Conservation (phyloP, 2,113 vertebrate genomes). For the Herpetotheres cachinnans region DNA sequence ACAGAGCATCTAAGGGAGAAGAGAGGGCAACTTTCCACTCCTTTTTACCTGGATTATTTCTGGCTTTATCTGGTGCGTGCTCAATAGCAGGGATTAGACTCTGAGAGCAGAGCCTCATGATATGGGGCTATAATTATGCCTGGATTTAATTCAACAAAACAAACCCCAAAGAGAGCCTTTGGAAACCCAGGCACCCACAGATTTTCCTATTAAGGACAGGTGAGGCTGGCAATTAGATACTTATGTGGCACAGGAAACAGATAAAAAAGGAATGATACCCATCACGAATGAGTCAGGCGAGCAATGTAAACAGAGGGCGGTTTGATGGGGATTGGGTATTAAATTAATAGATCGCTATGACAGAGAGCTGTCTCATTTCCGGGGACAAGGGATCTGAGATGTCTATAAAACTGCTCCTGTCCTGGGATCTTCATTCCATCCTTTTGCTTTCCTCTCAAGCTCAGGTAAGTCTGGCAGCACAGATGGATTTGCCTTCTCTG, state of each 20-base stretch:
- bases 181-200: not conserved
- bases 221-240: not conserved
- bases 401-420: not conserved
- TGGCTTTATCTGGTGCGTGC: not conserved
- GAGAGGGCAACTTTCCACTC: not conserved
- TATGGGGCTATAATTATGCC: not conserved
- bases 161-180: not conserved
- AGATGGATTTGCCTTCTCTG: not conserved
- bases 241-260: constrained; percentile 18
- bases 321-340: not conserved
- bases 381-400: not conserved
- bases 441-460: not conserved
- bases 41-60: not conserved
- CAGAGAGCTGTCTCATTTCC: constrained; percentile 4
- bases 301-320: not conserved
- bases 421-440: not conserved
- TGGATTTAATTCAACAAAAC: not conserved
- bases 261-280: not conserved
- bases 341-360: not conserved
- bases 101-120: not conserved
- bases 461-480: not conserved
- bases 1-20: rapidly evolving
- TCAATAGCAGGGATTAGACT: not conserved
- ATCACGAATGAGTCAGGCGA: not conserved
- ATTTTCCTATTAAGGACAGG: not conserved